phyloP scores from a whole-genome alignment of 2,888 invertebrate genomes.

The Ganaspis brasiliensis region DNA sequence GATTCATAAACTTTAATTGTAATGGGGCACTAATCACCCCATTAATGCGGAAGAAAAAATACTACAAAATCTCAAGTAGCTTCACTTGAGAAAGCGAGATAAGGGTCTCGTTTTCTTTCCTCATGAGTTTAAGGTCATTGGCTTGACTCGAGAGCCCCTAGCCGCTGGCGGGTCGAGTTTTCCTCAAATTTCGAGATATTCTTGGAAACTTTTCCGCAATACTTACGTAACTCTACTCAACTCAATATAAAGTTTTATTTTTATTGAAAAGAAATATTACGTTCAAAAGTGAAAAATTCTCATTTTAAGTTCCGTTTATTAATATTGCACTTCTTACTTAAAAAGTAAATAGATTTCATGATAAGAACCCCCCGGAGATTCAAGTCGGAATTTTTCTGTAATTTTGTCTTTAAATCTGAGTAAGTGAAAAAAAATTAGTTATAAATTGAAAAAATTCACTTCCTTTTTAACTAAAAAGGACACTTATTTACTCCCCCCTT shows the following conservation, averaged over 20 bases:
- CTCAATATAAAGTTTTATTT: neutral
- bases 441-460: too few species aligned
- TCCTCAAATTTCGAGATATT: constrained; percentile 16
- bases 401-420: too few species aligned
- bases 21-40: constrained; percentile 26
- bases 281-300: neutral
- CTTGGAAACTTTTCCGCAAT: neutral
- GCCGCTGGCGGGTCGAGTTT: constrained; percentile 1
- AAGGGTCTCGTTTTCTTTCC: constrained; percentile 38
- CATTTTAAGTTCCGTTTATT: too few species aligned
- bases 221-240: neutral
- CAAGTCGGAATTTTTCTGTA: too few species aligned
- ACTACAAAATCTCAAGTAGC: constrained; percentile 14
- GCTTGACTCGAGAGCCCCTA: constrained; percentile 28
- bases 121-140: constrained; percentile 39
- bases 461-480: too few species aligned
- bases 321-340: too few species aligned
- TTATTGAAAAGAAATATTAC: neutral
- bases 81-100: constrained; percentile 29
- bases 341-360: too few species aligned
- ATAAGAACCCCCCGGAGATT: too few species aligned
- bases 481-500: too few species aligned
- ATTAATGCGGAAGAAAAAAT: constrained; percentile 18
- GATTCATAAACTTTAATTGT: neutral
- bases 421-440: too few species aligned